Evolutionary conservation across 35 echinoderm and acorn worm species (phyloP), one percentile per base, ranked within the genome.

Genomic region (Ptychodera flava): DNA sequence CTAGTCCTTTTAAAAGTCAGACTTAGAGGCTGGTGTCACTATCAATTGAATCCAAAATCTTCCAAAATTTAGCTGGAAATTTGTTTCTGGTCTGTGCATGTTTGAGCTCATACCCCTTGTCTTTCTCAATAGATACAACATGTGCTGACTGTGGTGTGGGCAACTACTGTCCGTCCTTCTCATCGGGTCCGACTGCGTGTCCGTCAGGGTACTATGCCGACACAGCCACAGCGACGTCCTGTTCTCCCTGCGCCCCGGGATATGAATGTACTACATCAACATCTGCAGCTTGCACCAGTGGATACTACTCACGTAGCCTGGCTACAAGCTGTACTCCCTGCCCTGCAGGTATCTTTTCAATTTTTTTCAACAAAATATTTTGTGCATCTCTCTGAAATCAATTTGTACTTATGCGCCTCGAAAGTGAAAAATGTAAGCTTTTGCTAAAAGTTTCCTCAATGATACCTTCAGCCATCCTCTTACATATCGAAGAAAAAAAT

Each of bases 121-220:
- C n/a, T n/a, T n/a, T n/a, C n/a, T n/a, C n/a, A n/a, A 37, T 86
- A 98, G 95, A 92, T 90, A 52, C 82, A 16, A 87, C 89, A 36
- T 98, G 95, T 81, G 85, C 91, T 38, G 88, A 89, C 36, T 98
- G 95, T 86, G 88, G 87, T 36, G 87, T 92, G 0, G 95, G 95
- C 0, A 92, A 85, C 85, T 98, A 94, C 85, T 98, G 95, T 77
- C 83, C 90, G 0, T 84, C 91, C 0, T 78, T 80, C 1, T 75
- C 92, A 0, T 85, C 80, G 28, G 79, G 79, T 77, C 90, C 87
- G 33, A 33, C 87, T 0, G 80, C 87, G 33, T 98, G 95, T 36
- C 34, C 81, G 0, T 84, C 86, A 33, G 95, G 95, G 1, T 94
- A 90, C 87, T 98, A 98, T 87, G 87, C 89, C 1, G 45, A 64